A percentile compares a stretch with the other conserved stretches of the same genome.
phyloP scores from a whole-genome alignment of 2,113 vertebrate species.

The Forbesichthys papilliferus region DNA sequence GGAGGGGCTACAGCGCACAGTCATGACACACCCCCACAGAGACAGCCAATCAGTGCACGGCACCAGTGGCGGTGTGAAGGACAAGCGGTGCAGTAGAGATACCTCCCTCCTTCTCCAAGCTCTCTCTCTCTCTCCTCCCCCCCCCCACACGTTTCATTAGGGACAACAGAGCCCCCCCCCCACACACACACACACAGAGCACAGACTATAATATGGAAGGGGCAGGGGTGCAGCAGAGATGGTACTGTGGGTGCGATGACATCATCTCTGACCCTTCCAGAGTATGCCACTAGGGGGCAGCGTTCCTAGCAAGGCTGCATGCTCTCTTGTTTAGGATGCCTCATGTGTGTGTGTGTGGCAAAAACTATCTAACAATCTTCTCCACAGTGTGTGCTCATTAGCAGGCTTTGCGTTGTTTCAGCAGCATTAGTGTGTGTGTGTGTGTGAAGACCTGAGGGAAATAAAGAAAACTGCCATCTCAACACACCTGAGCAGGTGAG shows the following conservation, averaged over 20 bases:
- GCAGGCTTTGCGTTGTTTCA: constrained; percentile 47
- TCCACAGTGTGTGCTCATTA: constrained; percentile 27
- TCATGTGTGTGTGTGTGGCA: not conserved
- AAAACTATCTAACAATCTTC: constrained; percentile 21
- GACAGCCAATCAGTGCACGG: constrained; percentile 58
- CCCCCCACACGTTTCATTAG: constrained; percentile 1
- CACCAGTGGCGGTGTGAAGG: constrained; percentile 40
- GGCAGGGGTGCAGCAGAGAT: constrained; percentile 38
- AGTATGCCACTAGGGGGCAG: constrained; percentile 39
- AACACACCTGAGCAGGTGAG: not conserved
- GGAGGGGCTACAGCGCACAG: constrained; percentile 41
- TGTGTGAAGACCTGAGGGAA: constrained; percentile 34
- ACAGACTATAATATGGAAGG: constrained; percentile 25
- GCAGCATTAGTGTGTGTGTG: constrained; percentile 39
- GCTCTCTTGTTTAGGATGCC: constrained; percentile 6
- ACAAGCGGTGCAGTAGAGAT: constrained; percentile 24
- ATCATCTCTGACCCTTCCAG: constrained; percentile 34
- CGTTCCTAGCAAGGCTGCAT: constrained; percentile 25
- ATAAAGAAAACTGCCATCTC: constrained; percentile 39
- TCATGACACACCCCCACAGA: constrained; percentile 47
- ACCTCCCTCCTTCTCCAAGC: not conserved
- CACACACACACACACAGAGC: not conserved
- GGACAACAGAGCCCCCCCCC: not conserved
- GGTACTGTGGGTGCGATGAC: constrained; percentile 40
- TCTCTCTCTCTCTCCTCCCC: not conserved